These are phyloP conservation scores for Eulemur rubriventer DNA, from an alignment of 2,797 vertebrate species.

Conservation along the genomic window DNA sequence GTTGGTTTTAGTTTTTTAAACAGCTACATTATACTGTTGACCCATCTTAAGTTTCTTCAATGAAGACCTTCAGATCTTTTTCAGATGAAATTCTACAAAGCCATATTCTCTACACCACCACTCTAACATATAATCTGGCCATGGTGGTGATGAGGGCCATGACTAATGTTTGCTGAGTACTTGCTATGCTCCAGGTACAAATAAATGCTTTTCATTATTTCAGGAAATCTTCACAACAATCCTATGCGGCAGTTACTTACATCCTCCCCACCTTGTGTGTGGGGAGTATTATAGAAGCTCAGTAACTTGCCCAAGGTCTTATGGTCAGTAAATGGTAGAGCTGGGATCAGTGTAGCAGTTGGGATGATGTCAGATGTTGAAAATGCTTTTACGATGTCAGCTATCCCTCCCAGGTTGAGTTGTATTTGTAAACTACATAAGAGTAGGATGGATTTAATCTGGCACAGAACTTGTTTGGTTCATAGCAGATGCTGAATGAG, in stretches of 20 bases:
- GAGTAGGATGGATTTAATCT: background rate
- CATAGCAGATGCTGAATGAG: background rate
- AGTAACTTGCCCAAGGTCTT: background rate
- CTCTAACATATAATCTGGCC: background rate
- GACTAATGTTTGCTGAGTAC: background rate
- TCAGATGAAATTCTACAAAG: background rate
- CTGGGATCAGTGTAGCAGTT: background rate
- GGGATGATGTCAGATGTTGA: background rate
- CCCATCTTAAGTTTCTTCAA: background rate
- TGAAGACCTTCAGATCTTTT: background rate
- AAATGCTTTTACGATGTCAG: background rate
- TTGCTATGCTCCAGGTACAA: background rate
- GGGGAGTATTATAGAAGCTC: background rate
- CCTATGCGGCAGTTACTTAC: background rate
- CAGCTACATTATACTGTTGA: background rate
- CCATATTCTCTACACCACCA: background rate
- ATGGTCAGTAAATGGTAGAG: background rate
- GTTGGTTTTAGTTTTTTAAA: slow-evolving; percentile 29
- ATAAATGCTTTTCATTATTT: background rate
- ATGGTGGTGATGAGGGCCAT: background rate
- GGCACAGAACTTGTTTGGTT: background rate
- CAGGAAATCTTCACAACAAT: background rate
- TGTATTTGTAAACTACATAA: background rate
- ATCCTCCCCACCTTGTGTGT: background rate
- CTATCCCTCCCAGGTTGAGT: background rate